These are phyloP conservation scores for Oxyura jamaicensis DNA, from an alignment of 2,113 vertebrate genomes.

Conservation along the genomic window DNA sequence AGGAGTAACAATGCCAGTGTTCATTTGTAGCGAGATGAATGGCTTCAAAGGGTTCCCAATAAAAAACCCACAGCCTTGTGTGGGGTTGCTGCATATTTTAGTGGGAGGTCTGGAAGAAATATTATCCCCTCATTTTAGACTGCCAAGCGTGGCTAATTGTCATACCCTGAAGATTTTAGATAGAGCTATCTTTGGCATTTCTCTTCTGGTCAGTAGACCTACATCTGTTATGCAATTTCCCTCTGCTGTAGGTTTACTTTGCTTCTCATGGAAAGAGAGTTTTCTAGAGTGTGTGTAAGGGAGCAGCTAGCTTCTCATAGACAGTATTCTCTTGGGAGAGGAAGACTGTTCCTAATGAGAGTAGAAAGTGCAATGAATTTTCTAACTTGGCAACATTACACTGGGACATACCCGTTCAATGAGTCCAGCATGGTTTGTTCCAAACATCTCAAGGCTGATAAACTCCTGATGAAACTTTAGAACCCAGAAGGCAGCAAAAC, in stretches of 20 bases:
- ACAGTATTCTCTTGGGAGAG: neutral
- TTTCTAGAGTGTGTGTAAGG: neutral
- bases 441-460: neutral
- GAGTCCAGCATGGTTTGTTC: neutral
- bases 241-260: neutral
- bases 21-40: neutral
- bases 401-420: neutral
- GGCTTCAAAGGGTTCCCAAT: constrained; percentile 3
- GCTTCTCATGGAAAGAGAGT: neutral
- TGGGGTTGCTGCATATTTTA: neutral
- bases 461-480: neutral
- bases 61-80: neutral
- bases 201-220: neutral
- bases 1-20: neutral
- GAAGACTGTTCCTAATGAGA: neutral
- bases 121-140: neutral
- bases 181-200: neutral
- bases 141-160: neutral
- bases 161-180: neutral
- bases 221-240: neutral
- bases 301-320: neutral
- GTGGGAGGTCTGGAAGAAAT: constrained; percentile 20
- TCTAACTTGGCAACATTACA: neutral
- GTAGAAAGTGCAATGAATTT: neutral
- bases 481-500: neutral